Base-by-base conservation (phyloP, 2,888 invertebrate species). In the Aricia artaxerxes region DNA sequence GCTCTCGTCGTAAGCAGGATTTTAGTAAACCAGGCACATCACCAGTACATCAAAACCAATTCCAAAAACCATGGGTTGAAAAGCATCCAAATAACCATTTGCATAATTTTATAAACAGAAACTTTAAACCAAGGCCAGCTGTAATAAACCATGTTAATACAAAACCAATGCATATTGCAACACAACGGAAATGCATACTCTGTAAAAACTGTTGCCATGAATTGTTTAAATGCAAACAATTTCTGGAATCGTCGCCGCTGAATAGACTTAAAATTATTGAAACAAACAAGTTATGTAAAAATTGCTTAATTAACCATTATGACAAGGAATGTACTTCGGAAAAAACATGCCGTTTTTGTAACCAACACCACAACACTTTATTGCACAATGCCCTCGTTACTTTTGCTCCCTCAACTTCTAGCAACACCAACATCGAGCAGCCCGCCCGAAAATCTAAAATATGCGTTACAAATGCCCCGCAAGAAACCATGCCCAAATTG, bases 251-350 rank as follows among this genome's bases (percentile, higher is more conserved):
- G 64, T 40, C 69, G 16, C 69, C 69, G 35, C 69, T 35, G 35
- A 13, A 69, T 35, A 24, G 69, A 69, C 69, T 69, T 35, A 69
- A 69, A 69, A 13, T 69, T 5, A 69, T 69, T 31, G 69, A 69
- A 24, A 35, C 69, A 69, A 44, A 78, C 31, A 79, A 81, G 13
- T 16, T 81, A 13, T 84, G 84, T 49, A 40, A 13, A 9, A 83
- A 82, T 78, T 84, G 84, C 57, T 44, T 84, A 13, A 79, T 40
- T 49, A 57, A 76, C 24, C 83, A 84, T 72, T 24, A 82, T 9
- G 82, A 81, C 9, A 81, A 81, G 13, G 73, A 69, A 44, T 83
- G 83, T 72, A 31, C 13, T 16, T 83, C 83, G 11, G 61, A 16
- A 7, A 82, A 80, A 76, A n/a, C 40, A 11, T 82, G 81, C 72